Evolutionary conservation across 2,113 vertebrate species (phyloP).

Genomic region (Heteronetta atricapilla): DNA sequence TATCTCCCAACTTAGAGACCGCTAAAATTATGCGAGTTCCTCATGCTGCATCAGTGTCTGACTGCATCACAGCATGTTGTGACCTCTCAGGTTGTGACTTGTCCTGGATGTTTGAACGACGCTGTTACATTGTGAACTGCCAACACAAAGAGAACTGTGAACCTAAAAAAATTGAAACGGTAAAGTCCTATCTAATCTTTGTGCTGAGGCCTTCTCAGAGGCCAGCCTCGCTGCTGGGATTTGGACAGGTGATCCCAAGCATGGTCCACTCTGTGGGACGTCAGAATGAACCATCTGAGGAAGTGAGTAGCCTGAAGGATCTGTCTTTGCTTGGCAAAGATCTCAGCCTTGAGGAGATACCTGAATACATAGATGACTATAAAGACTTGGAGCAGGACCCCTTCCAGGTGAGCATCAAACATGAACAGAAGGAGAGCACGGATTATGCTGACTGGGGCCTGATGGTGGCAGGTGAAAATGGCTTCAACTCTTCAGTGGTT

Average conservation of each 20-base stretch:
- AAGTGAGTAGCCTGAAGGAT: constrained; percentile 78
- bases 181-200: constrained; percentile 84
- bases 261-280: constrained; percentile 64
- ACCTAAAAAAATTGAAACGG: constrained; percentile 78
- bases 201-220: constrained; percentile 78
- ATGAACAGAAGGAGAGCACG: constrained; percentile 30
- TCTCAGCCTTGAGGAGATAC: constrained; percentile 63
- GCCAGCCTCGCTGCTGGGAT: constrained; percentile 72
- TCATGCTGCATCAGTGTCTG: constrained; percentile 71
- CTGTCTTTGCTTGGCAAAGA: constrained; percentile 76
- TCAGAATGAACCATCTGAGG: constrained; percentile 59
- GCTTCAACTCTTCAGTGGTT: constrained; percentile 69
- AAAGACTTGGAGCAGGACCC: constrained; percentile 67
- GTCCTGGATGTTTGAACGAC: constrained; percentile 88
- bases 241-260: constrained; percentile 73
- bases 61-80: constrained; percentile 85
- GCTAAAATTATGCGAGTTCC: constrained; percentile 83
- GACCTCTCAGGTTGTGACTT: constrained; percentile 84
- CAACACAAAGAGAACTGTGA: constrained; percentile 79
- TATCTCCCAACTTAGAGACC: constrained; percentile 82
- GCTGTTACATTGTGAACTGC: constrained; percentile 89
- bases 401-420: constrained; percentile 41
- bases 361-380: constrained; percentile 79
- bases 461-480: constrained; percentile 48
- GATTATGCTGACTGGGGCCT: constrained; percentile 67